Conservation (phyloP, 1,140 invertebrate genomes). For the Aplysia californica region DNA sequence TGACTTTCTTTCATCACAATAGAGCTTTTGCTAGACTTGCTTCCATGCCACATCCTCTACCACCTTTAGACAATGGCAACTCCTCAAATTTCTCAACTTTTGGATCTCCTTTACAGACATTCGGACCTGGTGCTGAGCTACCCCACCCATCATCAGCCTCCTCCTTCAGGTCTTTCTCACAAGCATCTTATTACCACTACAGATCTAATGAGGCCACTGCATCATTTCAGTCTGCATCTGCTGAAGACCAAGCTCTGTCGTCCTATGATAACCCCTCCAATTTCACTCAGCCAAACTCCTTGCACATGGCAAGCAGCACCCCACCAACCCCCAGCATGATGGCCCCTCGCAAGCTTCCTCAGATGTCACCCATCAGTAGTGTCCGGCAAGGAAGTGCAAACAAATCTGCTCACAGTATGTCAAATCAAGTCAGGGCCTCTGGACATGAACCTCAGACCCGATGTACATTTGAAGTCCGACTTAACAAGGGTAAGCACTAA, state of each 20-base stretch:
- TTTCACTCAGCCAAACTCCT: background rate
- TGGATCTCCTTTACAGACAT: background rate
- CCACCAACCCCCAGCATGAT: background rate
- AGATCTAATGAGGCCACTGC: background rate
- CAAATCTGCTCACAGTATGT: background rate
- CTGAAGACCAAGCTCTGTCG: background rate
- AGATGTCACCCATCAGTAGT: background rate
- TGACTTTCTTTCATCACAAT: slow-evolving; percentile 22
- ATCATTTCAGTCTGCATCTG: background rate
- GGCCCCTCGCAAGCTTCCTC: slow-evolving; percentile 3
- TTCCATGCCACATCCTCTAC: slow-evolving; percentile 7
- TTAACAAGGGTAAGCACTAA: background rate
- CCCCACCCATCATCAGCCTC: background rate
- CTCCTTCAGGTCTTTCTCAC: slow-evolving; percentile 1
- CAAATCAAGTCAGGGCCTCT: background rate
- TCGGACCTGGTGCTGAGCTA: background rate
- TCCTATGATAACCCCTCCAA: background rate
- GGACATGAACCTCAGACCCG: background rate
- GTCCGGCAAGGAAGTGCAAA: background rate
- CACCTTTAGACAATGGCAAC: background rate
- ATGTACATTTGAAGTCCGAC: background rate
- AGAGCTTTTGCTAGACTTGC: slow-evolving; percentile 23
- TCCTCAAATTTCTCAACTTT: slow-evolving; percentile 13
- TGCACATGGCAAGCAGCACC: too few relatives aligned
- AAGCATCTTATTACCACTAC: slow-evolving; percentile 11